Evolutionary conservation across 2,888 invertebrate genomes (phyloP).

Genomic region (Metalampra italica): DNA sequence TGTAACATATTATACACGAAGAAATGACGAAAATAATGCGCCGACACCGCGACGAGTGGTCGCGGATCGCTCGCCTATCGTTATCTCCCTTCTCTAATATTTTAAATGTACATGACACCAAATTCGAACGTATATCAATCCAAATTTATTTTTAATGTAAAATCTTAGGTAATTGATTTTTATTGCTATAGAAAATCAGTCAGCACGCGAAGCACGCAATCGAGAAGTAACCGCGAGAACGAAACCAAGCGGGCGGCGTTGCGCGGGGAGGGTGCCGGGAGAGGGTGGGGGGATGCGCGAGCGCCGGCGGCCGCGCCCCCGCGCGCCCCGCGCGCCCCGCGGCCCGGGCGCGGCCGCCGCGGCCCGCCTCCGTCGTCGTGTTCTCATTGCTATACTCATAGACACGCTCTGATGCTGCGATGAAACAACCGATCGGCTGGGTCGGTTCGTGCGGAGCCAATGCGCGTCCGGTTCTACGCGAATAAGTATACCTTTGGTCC

Average conservation of each 20-base stretch:
- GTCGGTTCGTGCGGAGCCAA: constrained; percentile 76
- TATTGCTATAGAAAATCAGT: constrained; percentile 81
- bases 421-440: constrained; percentile 60
- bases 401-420: constrained; percentile 62
- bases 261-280: constrained; percentile 44
- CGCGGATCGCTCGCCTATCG: constrained; percentile 72
- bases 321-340: neutral
- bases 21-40: constrained; percentile 77
- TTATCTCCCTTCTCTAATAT: constrained; percentile 75
- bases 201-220: constrained; percentile 81
- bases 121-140: constrained; percentile 79
- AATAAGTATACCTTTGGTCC: constrained; percentile 78
- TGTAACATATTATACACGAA: constrained; percentile 82
- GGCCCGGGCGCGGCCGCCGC: constrained; percentile 13
- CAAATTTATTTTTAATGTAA: constrained; percentile 79
- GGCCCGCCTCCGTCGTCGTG: constrained; percentile 28
- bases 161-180: constrained; percentile 80
- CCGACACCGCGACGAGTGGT: constrained; percentile 59
- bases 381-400: constrained; percentile 56
- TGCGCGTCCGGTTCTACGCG: constrained; percentile 77
- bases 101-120: constrained; percentile 80
- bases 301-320: constrained; percentile 41
- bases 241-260: constrained; percentile 75
- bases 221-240: constrained; percentile 79
- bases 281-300: constrained; percentile 34